These are phyloP conservation scores for Xylota sylvarum DNA, from an alignment of 2,888 invertebrate genomes.

Conservation along the genomic window DNA sequence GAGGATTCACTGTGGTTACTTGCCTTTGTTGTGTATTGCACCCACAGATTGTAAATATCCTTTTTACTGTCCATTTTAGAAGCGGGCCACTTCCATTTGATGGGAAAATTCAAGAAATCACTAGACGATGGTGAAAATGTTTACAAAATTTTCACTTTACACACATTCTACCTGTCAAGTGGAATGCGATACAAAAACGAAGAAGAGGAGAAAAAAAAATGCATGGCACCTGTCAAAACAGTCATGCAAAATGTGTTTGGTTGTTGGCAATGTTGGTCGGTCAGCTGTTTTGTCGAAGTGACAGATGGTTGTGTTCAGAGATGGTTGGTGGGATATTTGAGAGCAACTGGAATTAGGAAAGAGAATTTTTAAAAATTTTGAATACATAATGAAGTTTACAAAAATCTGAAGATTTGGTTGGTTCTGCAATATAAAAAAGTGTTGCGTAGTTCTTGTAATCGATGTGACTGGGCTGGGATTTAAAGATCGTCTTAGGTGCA, in stretches of 20 bases:
- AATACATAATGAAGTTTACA: no score
- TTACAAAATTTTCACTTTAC: slow-evolving; percentile 77
- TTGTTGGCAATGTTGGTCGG: slow-evolving; percentile 41
- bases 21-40: slow-evolving; percentile 86
- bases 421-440: no score
- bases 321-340: background rate
- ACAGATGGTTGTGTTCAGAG: slow-evolving; percentile 39
- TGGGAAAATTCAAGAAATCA: slow-evolving; percentile 42
- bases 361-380: background rate
- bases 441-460: no score
- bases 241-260: background rate
- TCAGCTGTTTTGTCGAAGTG: slow-evolving; percentile 58
- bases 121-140: slow-evolving; percentile 64
- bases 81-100: slow-evolving; percentile 56
- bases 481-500: no score
- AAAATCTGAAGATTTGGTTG: no score
- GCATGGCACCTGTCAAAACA: slow-evolving; percentile 60
- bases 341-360: slow-evolving; percentile 38
- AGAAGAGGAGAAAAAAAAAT: slow-evolving; percentile 31
- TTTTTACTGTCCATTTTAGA: slow-evolving; percentile 84
- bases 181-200: slow-evolving; percentile 53
- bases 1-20: slow-evolving; percentile 3
- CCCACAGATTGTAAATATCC: slow-evolving; percentile 86
- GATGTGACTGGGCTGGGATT: no score
- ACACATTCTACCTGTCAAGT: slow-evolving; percentile 71